Base-by-base conservation (phyloP, 2,113 vertebrate species). In the Cyrtonyx montezumae region DNA sequence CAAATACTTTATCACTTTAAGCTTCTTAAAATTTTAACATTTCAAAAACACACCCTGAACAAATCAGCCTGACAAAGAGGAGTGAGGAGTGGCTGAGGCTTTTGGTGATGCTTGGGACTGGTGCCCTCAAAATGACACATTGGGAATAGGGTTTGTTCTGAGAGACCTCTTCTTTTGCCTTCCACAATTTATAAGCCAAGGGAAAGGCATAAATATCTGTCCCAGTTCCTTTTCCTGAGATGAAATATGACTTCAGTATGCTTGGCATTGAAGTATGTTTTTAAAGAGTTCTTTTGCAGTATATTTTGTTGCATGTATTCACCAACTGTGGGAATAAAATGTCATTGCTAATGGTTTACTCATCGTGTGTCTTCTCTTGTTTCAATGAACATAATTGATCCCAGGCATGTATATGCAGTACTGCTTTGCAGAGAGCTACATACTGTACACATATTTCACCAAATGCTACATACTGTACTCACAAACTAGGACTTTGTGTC, bases 351-450 rank as follows among this genome's bases (percentile, higher is more conserved):
- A 0, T 7, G 58, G 48, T 91, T 95, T 94, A 79, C 53, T 96
- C 85, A 92, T 86, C 79, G 20, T 11, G 36, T 0, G 0, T 73
- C 66, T 91, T 88, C 76, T 90, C 61, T 73, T 65, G 20, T 93
- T 93, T 93, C 85, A 95, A 84, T 81, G 79, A 88, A 85, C 78
- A 93, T 83, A 94, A 96, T 74, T 87, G 61, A 89, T 86, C 48
- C 82, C 94, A 94, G 94, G 36, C 76, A 42, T 16, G 42, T 65
- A 78, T 69, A 91, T 42, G 85, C 16, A 88, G 51, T 42, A 83
- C 32, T 25, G 61, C 46, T 85, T 77, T 75, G 56, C 51, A 79
- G 89, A 74, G 23, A 94, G 73, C 76, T 62, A 66, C 79, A 84
- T 37, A 80, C 87, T 88, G 68, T 78, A 95, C 66, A 66, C 79